A percentile compares a stretch with the other conserved stretches of the same genome.
Evolutionary conservation across 2,113 vertebrate species (phyloP).

Genomic region (Cynopterus brachyotis): DNA sequence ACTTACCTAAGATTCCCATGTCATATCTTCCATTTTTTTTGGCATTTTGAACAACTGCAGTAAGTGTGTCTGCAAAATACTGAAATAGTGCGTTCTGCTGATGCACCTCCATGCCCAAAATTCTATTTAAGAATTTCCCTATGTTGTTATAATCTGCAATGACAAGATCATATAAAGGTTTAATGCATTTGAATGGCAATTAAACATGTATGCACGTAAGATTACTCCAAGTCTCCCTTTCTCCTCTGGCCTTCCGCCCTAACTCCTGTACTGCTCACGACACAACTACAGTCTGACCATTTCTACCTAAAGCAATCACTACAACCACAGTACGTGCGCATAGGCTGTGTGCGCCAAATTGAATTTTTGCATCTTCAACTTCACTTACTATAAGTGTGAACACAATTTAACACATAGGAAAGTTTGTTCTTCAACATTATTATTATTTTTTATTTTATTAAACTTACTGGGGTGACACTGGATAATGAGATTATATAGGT

Average conservation of each 20-base stretch:
- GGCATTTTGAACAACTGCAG: conserved; percentile 96
- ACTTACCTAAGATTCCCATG: conserved; percentile 97
- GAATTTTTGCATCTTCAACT: not conserved
- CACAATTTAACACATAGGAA: not conserved
- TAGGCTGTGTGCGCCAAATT: not conserved
- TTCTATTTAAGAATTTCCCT: conserved; percentile 97
- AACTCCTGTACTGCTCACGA: too few relatives aligned
- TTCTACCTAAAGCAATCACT: not conserved
- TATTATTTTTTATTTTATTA: too few relatives aligned
- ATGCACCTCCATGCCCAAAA: conserved; percentile 98
- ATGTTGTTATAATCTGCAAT: conserved; percentile 98
- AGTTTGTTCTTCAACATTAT: not conserved
- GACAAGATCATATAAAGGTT: conserved; percentile 4
- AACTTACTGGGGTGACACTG: too few relatives aligned
- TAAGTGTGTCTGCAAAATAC: conserved; percentile 97
- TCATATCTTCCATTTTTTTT: conserved; percentile 98
- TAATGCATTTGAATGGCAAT: not conserved
- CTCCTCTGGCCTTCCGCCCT: not conserved
- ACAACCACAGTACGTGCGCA: fast-evolving
- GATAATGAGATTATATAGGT: too few relatives aligned
- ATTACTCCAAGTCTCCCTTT: not conserved
- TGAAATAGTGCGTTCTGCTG: conserved; percentile 98
- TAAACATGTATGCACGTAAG: not conserved
- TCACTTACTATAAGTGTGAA: not conserved
- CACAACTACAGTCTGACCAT: not conserved